phyloP scores from a whole-genome alignment of 2,888 invertebrate genomes.

The Patella ulyssiponensis region DNA sequence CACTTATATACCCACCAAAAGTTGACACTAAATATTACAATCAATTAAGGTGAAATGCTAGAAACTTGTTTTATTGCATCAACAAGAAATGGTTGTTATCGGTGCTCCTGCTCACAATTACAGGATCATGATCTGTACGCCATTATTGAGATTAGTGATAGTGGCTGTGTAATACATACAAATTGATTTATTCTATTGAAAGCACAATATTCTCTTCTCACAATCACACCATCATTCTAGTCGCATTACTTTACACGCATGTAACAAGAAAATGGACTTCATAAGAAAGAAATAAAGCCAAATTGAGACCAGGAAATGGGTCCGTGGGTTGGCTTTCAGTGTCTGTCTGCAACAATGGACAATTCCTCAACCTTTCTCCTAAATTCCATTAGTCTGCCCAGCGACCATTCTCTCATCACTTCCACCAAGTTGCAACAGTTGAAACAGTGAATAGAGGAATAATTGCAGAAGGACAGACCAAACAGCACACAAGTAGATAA shows the following conservation, averaged over 20 bases:
- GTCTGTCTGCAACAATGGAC: slow-evolving; percentile 13
- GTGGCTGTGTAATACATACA: background rate
- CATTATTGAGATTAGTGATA: background rate
- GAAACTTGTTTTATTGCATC: no score
- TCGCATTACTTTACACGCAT: background rate
- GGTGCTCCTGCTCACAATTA: background rate
- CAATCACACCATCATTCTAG: background rate
- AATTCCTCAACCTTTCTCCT: slow-evolving; percentile 2
- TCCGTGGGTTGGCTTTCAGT: slow-evolving; percentile 3
- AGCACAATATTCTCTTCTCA: background rate
- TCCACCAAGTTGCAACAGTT: slow-evolving; percentile 6
- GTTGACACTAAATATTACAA: no score
- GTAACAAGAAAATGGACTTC: slow-evolving; percentile 8
- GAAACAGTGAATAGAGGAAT: slow-evolving; percentile 7
- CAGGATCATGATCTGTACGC: background rate
- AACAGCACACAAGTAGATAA: background rate
- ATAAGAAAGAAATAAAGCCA: background rate
- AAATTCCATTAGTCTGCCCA: slow-evolving; percentile 11
- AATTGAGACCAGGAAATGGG: slow-evolving; percentile 9
- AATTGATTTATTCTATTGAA: slow-evolving; percentile 11
- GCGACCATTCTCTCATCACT: slow-evolving; percentile 9
- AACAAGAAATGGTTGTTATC: no score
- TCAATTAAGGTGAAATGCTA: no score
- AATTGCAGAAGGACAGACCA: slow-evolving; percentile 7
- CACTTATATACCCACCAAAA: no score